Base-by-base conservation (phyloP, 2,113 vertebrate genomes). In the Acinonyx jubatus region DNA sequence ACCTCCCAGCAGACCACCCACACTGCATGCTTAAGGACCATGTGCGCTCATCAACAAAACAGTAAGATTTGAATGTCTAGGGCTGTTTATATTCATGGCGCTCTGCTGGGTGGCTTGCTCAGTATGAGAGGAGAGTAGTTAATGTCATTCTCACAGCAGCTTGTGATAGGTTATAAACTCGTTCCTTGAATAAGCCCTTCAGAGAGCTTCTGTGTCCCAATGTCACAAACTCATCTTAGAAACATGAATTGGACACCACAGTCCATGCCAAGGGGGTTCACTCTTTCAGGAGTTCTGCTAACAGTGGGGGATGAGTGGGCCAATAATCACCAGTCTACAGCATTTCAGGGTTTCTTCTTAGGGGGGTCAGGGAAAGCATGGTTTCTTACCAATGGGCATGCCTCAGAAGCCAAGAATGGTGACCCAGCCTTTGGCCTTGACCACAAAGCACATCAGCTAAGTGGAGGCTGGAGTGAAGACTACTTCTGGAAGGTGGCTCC, bases 1-100 rank as follows among this genome's bases (percentile, higher is more conserved):
- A 94, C 15, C 50, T 66, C 76, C 29, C 36, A 87, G 71, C 38
- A 95, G 97, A 96, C 97, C 97, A 98, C 97, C 96, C 96, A 95
- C 74, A 91, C 69, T 36, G 82, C 18, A 5, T 18, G 68, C 79
- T 81, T 63, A 83, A 89, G 91, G 94, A 87, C 73, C 92, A 79
- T 65, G 83, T 95, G 92, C 52, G 76, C 79, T 94, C 65, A 68
- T 87, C 92, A 89, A 89, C 73, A 80, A 76, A 91, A 96, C 92
- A 98, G 48, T 80, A 66, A 93, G 91, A 76, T 79, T 50, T 91
- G 63, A 94, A 91, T n/a, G 50, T 66, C 82, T 52, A n/a, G 86
- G 78, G 57, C 93, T 96, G 79, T 91, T 96, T 93, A 66, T 95
- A 96, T 65, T 86, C 91, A 48, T 38, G 63, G 73, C 23, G n/a